Evolutionary conservation across 2,113 vertebrate species (phyloP), one percentile per base, ranked within the genome.

Genomic region (Apodemus speciosus): DNA sequence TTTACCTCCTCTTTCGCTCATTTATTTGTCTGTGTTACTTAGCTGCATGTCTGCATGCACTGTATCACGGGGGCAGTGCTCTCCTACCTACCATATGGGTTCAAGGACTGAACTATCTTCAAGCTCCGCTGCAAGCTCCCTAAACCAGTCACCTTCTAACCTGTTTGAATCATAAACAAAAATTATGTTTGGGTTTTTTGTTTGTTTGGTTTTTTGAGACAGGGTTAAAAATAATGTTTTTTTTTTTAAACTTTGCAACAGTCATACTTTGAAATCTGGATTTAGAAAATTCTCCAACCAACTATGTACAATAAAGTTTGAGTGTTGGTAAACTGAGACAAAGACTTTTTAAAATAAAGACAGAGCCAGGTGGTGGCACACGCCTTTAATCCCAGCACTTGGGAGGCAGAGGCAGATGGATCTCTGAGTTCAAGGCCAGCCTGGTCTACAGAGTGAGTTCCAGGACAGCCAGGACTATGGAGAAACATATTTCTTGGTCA

Each of bases 251-350:
- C 21, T 89, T 40, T 76, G 15, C 53, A 77, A 72, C 85, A 85
- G 35, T 49, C 72, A 62, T 25, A 85, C 30, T 80, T 35, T 51
- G 35, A 83, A 89, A 35, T 46, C 18, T 46, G 71, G 43, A 76
- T 4, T 94, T 27, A 95, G 30, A 89, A 91, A 81, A 69, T 85
- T 88, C 46, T 66, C 83, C 18, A 94, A 66, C n/a, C 83, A 49
- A 56, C 23, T 73, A 51, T 81, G 64, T 13, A 72, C 71, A 43
- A 79, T 25, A 75, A 87, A 68, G 51, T 60, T 94, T 86, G 18
- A 94, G 79, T 40, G 62, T 2, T 72, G 69, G 46, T 40, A 88
- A 79, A 62, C 10, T 73, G 66, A 53, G 18, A 88, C 84, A 73
- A 75, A 76, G 27, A 43, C 25, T 43, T 60, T 30, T 40, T 58